Evolutionary conservation across 1,140 invertebrate species (phyloP).

Genomic region (Solen grandis): DNA sequence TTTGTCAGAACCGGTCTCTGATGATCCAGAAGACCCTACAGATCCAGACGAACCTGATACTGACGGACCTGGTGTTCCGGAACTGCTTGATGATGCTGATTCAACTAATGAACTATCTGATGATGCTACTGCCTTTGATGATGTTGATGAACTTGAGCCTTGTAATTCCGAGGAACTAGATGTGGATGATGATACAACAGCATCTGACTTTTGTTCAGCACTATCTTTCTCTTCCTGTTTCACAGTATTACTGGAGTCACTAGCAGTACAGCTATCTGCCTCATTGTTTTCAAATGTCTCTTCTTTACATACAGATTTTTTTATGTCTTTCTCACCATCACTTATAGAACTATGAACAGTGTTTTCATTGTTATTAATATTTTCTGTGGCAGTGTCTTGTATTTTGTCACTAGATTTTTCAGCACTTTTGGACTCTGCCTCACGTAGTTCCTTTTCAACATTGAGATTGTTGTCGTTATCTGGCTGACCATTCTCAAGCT

Average conservation of each 20-base stretch:
- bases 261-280: slow-evolving; percentile 35
- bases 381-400: not conserved
- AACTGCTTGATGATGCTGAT: not conserved
- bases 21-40: not conserved
- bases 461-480: slow-evolving; percentile 78
- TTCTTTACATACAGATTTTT: slow-evolving; percentile 18
- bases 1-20: not conserved
- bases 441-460: slow-evolving; percentile 70
- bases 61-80: not conserved
- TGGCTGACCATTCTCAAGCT: slow-evolving; percentile 73
- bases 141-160: not conserved
- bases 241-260: not conserved
- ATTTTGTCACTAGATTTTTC: slow-evolving; percentile 1
- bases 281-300: not conserved
- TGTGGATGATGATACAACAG: not conserved
- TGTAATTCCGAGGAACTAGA: not conserved
- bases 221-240: not conserved
- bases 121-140: slow-evolving; percentile 51
- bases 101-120: not conserved
- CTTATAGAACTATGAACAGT: slow-evolving; percentile 23
- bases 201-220: slow-evolving; percentile 9
- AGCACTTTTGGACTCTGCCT: not conserved
- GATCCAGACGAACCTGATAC: not conserved
- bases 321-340: not conserved
- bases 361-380: slow-evolving; percentile 1